These are phyloP conservation scores for Nomada ruficornis DNA, from an alignment of 2,888 invertebrate genomes.

Conservation along the genomic window DNA sequence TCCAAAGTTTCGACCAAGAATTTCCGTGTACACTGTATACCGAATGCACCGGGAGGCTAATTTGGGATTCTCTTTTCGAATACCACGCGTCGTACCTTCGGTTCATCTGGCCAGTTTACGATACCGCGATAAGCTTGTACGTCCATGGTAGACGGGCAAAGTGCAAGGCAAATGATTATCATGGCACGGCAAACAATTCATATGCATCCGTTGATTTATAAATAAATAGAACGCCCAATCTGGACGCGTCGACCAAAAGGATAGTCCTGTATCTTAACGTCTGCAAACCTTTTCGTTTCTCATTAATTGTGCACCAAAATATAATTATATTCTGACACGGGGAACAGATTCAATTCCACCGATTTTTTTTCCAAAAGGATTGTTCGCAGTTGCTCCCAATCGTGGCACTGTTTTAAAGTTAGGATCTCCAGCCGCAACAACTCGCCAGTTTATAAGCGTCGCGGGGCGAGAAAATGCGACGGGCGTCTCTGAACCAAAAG, in stretches of 20 bases:
- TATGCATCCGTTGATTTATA: too few species aligned
- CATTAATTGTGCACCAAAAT: too few species aligned
- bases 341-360: too few species aligned
- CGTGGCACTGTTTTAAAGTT: neutral
- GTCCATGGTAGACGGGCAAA: conserved; percentile 11
- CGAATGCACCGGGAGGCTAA: conserved; percentile 21
- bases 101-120: conserved; percentile 42
- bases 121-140: conserved; percentile 10
- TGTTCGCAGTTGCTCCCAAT: too few species aligned
- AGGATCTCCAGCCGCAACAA: neutral
- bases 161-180: neutral
- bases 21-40: conserved; percentile 11
- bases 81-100: conserved; percentile 22
- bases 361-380: too few species aligned
- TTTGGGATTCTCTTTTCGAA: conserved; percentile 48
- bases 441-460: conserved; percentile 37
- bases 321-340: too few species aligned
- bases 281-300: too few species aligned
- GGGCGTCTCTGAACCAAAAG: conserved; percentile 68
- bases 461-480: conserved; percentile 66
- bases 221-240: too few species aligned
- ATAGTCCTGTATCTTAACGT: too few species aligned
- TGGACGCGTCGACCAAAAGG: too few species aligned
- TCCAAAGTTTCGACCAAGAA: conserved; percentile 17
- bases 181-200: neutral